These are phyloP conservation scores for Matsumyia berberina DNA, from an alignment of 2,888 invertebrate genomes.

Conservation along the genomic window DNA sequence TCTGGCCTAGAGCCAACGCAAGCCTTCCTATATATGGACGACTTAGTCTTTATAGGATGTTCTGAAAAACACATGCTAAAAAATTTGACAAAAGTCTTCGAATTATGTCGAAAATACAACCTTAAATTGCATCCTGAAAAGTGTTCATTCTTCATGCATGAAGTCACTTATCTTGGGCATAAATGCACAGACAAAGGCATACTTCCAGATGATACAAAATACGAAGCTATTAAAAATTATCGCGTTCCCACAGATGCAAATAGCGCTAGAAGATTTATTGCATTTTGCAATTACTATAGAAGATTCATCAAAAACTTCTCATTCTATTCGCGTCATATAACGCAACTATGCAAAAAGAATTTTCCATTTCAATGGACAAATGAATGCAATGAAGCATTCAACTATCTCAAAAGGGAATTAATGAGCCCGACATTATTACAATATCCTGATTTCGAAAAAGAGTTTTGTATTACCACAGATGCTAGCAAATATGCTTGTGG, in stretches of 20 bases:
- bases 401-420: slow-evolving; percentile 23
- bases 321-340: slow-evolving; percentile 12
- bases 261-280: slow-evolving; percentile 37
- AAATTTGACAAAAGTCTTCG: slow-evolving; percentile 31
- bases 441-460: slow-evolving; percentile 30
- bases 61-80: slow-evolving; percentile 57
- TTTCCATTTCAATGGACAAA: slow-evolving; percentile 37
- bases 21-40: no score
- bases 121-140: slow-evolving; percentile 3
- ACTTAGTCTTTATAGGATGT: slow-evolving; percentile 77
- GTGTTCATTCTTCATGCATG: no score
- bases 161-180: background rate
- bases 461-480: background rate
- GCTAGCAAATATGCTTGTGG: slow-evolving; percentile 25
- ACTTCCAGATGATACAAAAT: slow-evolving; percentile 39
- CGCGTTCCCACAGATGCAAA: slow-evolving; percentile 29
- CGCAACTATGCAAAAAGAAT: slow-evolving; percentile 11
- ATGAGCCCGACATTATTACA: slow-evolving; percentile 28
- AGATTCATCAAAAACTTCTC: slow-evolving; percentile 53
- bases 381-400: slow-evolving; percentile 5
- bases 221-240: slow-evolving; percentile 33
- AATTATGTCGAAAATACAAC: slow-evolving; percentile 28
- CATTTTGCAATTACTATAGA: slow-evolving; percentile 52
- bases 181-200: slow-evolving; percentile 14
- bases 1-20: slow-evolving; percentile 70